These are phyloP conservation scores for Esox lucius DNA, from an alignment of 2,797 vertebrate species.

Conservation along the genomic window DNA sequence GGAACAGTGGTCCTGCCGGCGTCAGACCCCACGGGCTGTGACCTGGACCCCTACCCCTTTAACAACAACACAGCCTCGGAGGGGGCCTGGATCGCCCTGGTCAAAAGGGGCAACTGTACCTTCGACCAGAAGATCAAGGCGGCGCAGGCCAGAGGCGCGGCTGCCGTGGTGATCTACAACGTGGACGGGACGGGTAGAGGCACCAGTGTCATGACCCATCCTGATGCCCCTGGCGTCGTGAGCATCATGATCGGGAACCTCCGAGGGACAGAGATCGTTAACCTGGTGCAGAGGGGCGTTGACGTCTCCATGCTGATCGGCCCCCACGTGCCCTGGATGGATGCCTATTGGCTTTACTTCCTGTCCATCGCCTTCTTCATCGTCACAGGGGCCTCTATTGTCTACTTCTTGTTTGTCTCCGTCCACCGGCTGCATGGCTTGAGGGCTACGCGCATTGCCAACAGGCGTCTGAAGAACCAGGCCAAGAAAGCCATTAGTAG, in stretches of 20 bases:
- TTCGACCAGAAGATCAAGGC: constrained; percentile 82
- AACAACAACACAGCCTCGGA: constrained; percentile 58
- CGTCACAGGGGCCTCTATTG: constrained; percentile 84
- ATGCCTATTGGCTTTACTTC: constrained; percentile 88
- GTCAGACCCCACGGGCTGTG: constrained; percentile 77
- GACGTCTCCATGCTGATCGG: constrained; percentile 80
- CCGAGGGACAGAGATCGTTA: constrained; percentile 79
- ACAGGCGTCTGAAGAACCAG: constrained; percentile 81
- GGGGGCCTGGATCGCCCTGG: constrained; percentile 82
- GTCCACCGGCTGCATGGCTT: constrained; percentile 79
- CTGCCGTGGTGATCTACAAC: constrained; percentile 86
- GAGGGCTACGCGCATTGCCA: constrained; percentile 69
- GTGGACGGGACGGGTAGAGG: constrained; percentile 66
- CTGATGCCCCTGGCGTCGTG: constrained; percentile 64
- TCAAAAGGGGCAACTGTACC: constrained; percentile 87
- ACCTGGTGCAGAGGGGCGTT: constrained; percentile 67
- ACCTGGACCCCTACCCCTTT: constrained; percentile 39
- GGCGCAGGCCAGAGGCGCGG: constrained; percentile 72
- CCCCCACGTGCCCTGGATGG: constrained; percentile 80
- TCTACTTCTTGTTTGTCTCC: constrained; percentile 89
- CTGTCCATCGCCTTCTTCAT: constrained; percentile 91
- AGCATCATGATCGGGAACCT: constrained; percentile 88
- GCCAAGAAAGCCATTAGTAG: constrained; percentile 85
- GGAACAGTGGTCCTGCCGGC: constrained; percentile 76
- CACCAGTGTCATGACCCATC: constrained; percentile 73